Evolutionary conservation across 2,113 vertebrate species (phyloP), one percentile per base, ranked within the genome.

Genomic region (Microtus ochrogaster): DNA sequence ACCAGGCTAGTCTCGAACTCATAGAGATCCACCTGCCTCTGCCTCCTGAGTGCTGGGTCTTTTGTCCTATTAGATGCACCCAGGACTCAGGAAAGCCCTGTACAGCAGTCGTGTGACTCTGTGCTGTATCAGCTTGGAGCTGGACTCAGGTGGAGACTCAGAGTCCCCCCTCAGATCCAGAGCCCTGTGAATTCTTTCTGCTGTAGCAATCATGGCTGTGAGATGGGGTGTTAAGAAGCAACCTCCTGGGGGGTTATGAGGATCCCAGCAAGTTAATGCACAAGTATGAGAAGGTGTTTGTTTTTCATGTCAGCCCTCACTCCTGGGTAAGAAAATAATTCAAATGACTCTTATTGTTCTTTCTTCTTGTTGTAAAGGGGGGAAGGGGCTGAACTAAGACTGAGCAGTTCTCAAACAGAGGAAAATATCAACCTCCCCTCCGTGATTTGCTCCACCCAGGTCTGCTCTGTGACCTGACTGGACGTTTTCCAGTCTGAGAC

Each of bases 181-280:
- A 81, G 24, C 36, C 13, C 22, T 3, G 1, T 21, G 8, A 73
- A 2, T 41, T 81, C 33, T 82, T 24, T 72, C 65, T n/a, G 39
- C 41, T 41, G 86, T 39, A 61, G 28, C 3, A 49, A 61, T 76
- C 21, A 0, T 28, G 26, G 24, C 22, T 85, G 16, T 11, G 66
- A 70, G 9, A 84, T 44, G 41, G 39, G 17, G 9, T 5, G 11
- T 17, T 39, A 58, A 41, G 12, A n/a, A 6, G 55, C 24, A 41
- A 61, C 52, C 76, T 92, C 73, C 44, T 61, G 52, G 39, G 61
- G 61, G 90, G 28, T 86, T 83, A 41, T 1, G 17, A 94, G 79
- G 44, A 92, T 86, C 66, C 66, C 65, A 87, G 21, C n/a, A 87
- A 70, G 33, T 78, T 82, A 92, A 82, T 8, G 16, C 36, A 36